Percentiles rank a stretch among this genome's conserved stretches.
Conservation (phyloP, 2,113 vertebrate species). For the Stercorarius parasiticus region DNA sequence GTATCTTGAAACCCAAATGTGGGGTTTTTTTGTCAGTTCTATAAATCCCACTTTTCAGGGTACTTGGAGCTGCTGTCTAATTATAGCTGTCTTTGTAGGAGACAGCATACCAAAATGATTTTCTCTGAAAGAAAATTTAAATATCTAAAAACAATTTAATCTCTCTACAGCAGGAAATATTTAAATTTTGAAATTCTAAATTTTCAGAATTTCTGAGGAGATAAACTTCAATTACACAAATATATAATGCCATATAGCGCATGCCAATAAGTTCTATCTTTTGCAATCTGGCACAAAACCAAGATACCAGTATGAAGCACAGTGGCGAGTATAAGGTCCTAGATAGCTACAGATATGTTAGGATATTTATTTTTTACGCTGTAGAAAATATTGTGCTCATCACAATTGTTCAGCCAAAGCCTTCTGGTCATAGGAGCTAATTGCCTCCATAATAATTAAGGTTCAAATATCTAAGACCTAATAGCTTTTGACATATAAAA, state of each 20-base stretch:
- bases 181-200: neutral
- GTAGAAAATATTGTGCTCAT: neutral
- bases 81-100: neutral
- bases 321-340: neutral
- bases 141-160: neutral
- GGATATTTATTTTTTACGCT: neutral
- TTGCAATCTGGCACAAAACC: neutral
- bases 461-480: constrained; percentile 26
- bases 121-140: neutral
- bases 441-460: neutral
- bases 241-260: neutral
- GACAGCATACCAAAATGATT: neutral
- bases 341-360: neutral
- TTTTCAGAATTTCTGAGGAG: neutral
- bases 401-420: neutral
- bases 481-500: constrained; percentile 29
- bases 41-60: neutral
- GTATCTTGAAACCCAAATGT: neutral
- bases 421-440: neutral
- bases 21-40: neutral
- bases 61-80: neutral
- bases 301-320: neutral
- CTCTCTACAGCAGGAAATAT: neutral
- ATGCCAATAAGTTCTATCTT: neutral
- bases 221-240: neutral